phyloP scores from a whole-genome alignment of 2,888 invertebrate species.

The Stenichneumon culpator region DNA sequence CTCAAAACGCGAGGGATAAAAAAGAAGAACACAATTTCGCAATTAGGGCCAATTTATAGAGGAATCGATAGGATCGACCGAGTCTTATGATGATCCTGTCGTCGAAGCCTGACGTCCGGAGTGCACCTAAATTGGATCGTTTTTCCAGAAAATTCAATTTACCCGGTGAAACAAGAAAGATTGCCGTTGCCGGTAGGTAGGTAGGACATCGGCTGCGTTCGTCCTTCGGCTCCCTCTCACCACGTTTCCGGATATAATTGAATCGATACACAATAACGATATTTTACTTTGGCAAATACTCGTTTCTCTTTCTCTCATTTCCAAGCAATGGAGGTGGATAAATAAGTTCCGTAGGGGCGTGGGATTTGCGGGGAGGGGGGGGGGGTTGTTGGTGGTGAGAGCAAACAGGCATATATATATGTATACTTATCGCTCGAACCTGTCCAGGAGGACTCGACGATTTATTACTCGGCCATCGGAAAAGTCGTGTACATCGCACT shows the following conservation, averaged over 20 bases:
- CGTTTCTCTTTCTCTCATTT: conserved; percentile 38
- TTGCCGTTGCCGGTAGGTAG: conserved; percentile 7
- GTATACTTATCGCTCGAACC: background rate
- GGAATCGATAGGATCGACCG: conserved; percentile 19
- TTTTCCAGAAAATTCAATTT: conserved; percentile 48
- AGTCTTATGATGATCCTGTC: conserved; percentile 28
- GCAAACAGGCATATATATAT: conserved; percentile 21
- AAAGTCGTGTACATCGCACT: background rate
- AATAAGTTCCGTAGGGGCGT: conserved; percentile 29
- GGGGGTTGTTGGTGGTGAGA: background rate
- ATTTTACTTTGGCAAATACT: conserved; percentile 65
- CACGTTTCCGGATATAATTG: conserved; percentile 48
- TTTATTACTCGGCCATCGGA: conserved; percentile 48
- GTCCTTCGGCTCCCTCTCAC: background rate
- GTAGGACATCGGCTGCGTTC: conserved; percentile 1
- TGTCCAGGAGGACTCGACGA: conserved; percentile 26
- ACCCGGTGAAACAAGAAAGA: conserved; percentile 45
- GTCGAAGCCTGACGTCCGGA: conserved; percentile 5
- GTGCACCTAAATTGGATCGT: conserved; percentile 19
- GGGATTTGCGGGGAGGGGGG: background rate
- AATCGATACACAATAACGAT: conserved; percentile 65
- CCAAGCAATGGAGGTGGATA: conserved; percentile 20
- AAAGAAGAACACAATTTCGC: background rate
- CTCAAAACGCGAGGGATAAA: background rate
- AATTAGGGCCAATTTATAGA: conserved; percentile 10